Conservation (phyloP, 2,113 vertebrate genomes). For the Bujurquina vittata region DNA sequence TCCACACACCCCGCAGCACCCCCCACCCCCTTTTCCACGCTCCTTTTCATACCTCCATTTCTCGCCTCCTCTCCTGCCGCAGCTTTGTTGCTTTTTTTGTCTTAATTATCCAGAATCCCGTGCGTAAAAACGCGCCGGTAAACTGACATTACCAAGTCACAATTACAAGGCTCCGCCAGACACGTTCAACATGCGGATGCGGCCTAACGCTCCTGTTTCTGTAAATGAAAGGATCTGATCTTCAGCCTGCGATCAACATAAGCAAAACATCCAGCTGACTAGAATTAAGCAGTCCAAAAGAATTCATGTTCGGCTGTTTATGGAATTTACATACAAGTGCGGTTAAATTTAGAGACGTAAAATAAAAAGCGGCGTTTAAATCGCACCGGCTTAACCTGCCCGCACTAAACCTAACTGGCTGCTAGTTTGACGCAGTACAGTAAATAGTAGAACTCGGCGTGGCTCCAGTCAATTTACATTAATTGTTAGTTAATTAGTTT, state of each 20-base stretch:
- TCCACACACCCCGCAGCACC: constrained; percentile 57
- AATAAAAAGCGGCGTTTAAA: not conserved
- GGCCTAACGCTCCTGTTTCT: not conserved
- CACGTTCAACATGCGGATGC: not conserved
- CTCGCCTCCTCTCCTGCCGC: not conserved
- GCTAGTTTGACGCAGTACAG: not conserved
- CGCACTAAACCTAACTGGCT: not conserved
- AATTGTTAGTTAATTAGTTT: not conserved
- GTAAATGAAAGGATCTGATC: not conserved
- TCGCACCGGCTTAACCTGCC: not conserved
- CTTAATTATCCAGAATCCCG: constrained; percentile 13
- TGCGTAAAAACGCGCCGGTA: constrained; percentile 29
- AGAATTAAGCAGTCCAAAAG: not conserved
- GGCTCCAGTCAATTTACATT: not conserved
- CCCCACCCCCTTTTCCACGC: not conserved
- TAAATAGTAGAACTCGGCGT: not conserved
- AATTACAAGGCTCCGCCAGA: not conserved
- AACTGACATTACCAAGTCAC: constrained; percentile 3
- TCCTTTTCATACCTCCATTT: constrained; percentile 57
- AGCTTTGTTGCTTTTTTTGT: constrained; percentile 35
- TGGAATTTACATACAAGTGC: not conserved
- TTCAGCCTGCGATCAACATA: not conserved
- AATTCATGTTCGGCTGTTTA: not conserved
- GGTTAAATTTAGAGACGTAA: not conserved
- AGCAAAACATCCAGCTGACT: not conserved